Evolutionary conservation across 2,113 vertebrate species (phyloP), one percentile per base, ranked within the genome.

Genomic region (Melanerpes formicivorus): DNA sequence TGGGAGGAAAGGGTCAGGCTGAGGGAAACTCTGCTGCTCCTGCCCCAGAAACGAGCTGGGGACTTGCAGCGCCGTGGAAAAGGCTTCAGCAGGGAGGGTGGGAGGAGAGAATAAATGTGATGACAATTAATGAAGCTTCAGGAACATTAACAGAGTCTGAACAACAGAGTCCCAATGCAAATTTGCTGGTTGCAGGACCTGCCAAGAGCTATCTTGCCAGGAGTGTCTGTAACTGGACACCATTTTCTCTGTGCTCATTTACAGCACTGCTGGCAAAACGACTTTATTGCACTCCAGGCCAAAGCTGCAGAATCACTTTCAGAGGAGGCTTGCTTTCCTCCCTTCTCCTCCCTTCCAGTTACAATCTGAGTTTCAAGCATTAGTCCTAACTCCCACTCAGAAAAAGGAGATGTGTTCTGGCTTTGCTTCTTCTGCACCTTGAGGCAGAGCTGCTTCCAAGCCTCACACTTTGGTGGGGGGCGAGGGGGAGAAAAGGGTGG

Each of bases 161-260:
- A 79, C 40, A 50, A 69, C 80, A 7, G 70, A 13, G 60, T 77
- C 86, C 90, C 81, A 10, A 7, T 4, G 25, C 52, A 34, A n/a
- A 73, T 34, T 13, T 11, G 91, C 90, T 27, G 60, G 4, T 70
- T 3, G 80, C 58, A 0, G 59, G 8, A 32, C 16, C 48, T 84
- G 95, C 95, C 96, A 93, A 37, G 88, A 92, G 59, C 30, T 67
- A 42, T 91, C 58, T 89, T 89, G 94, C 91, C 94, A 89, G 77
- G 77, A 81, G 82, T 27, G 75, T 46, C 95, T 96, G 95, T 78
- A 90, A 90, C 88, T 62, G 69, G 92, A 90, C 92, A 87, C 93
- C 90, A 58, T 94, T 87, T 92, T 85, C 95, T 89, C 92, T 32
- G 48, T 6, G 46, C 95, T 92, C 81, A 40, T 93, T 96, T 85